Evolutionary conservation across 1,140 invertebrate genomes (phyloP).

Genomic region (Aphelenchoides fujianensis): DNA sequence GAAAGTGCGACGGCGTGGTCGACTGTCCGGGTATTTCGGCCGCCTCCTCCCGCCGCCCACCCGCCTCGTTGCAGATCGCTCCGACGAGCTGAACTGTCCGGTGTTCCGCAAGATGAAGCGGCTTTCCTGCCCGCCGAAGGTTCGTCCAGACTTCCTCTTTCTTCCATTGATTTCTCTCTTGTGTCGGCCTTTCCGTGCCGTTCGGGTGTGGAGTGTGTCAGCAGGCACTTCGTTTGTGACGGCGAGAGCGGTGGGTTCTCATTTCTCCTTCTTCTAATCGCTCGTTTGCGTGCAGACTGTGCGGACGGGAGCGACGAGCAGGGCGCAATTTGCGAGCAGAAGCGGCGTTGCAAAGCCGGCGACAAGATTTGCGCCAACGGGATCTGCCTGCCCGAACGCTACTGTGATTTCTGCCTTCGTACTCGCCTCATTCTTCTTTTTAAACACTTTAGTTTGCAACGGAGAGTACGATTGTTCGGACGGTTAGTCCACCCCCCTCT

Average conservation of each 20-base stretch:
- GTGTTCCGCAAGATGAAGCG: not conserved
- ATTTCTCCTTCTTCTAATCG: not conserved
- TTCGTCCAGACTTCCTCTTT: conserved; percentile 1
- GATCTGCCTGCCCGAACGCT: not conserved
- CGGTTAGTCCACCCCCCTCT: not conserved
- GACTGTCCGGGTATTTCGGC: not conserved
- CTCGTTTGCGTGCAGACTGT: not conserved
- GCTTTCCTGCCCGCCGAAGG: not conserved
- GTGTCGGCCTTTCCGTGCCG: not conserved
- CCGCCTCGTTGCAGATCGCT: not conserved
- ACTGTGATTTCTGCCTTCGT: too few relatives aligned
- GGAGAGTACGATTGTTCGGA: not conserved
- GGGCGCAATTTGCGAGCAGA: not conserved
- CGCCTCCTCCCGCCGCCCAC: not conserved
- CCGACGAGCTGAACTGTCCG: not conserved
- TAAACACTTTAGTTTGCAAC: not conserved
- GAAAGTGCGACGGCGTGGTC: not conserved
- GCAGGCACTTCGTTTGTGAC: not conserved
- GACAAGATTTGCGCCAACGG: conserved; percentile 13
- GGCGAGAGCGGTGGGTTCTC: not conserved
- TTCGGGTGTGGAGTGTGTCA: not conserved
- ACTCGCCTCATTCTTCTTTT: too few relatives aligned
- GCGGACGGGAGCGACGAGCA: not conserved
- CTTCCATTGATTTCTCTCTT: not conserved
- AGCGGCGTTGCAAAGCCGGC: not conserved